Percentiles rank a stretch among this genome's conserved stretches.
Evolutionary conservation across 1,140 invertebrate genomes (phyloP).

Genomic region (Stratiolaelaps scimitus): DNA sequence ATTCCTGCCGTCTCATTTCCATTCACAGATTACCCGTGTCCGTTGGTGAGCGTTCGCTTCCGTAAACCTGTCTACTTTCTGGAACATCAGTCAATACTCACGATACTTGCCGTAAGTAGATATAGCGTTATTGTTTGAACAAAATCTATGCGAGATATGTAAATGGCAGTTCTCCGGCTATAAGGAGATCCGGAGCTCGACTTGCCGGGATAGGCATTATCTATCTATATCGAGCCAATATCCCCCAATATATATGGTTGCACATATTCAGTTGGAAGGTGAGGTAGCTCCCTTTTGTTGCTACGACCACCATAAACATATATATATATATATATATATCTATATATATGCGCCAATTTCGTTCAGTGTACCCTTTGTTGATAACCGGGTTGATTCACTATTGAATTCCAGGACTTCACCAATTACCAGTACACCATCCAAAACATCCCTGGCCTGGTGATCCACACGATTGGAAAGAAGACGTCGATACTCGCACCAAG

Average conservation of each 20-base stretch:
- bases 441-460: conserved; percentile 58
- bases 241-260: neutral
- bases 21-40: conserved; percentile 60
- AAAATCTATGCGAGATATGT: no score
- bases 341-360: no score
- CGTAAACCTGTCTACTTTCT: conserved; percentile 69
- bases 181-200: no score
- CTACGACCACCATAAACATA: no score
- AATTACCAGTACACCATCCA: conserved; percentile 72
- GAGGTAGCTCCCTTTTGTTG: neutral
- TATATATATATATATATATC: no score
- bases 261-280: conserved; percentile 24
- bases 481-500: conserved; percentile 63
- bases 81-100: conserved; percentile 71
- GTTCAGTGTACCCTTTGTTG: no score
- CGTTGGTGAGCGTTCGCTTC: conserved; percentile 62
- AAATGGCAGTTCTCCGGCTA: no score
- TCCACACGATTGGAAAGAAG: conserved; percentile 70
- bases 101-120: conserved; percentile 56
- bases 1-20: no score
- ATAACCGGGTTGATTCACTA: conserved; percentile 32
- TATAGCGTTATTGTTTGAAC: no score
- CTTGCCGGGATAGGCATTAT: no score
- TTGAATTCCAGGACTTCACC: conserved; percentile 55
- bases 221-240: no score